Evolutionary conservation across 2,888 invertebrate genomes (phyloP).

Genomic region (Caenorhabditis becei): DNA sequence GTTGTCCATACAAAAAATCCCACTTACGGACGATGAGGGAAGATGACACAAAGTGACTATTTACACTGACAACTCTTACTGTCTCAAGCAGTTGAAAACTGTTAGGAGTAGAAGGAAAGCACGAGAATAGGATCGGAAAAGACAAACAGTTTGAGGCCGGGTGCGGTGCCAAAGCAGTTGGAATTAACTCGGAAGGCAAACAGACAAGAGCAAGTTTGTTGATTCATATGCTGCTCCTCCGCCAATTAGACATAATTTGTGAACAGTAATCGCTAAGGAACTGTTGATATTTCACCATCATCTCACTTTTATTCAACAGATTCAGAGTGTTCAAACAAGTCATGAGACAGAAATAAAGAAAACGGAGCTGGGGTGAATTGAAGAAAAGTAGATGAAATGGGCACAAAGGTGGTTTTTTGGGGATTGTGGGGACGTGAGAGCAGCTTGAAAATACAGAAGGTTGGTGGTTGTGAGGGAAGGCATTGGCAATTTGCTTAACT

Average conservation of each 20-base stretch:
- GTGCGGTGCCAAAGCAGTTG: slow-evolving; percentile 32
- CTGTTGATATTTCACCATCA: neutral
- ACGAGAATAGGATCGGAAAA: slow-evolving; percentile 23
- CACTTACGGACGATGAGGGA: slow-evolving; percentile 4
- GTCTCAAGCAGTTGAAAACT: slow-evolving; percentile 34
- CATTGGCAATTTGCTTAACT: slow-evolving; percentile 37
- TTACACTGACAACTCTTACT: slow-evolving; percentile 39
- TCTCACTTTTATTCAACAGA: slow-evolving; percentile 44
- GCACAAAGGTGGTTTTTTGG: neutral
- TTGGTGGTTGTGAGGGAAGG: slow-evolving; percentile 8
- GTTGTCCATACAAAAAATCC: slow-evolving; percentile 46
- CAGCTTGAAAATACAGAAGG: slow-evolving; percentile 17
- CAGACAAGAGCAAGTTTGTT: slow-evolving; percentile 31
- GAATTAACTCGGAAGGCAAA: slow-evolving; percentile 55
- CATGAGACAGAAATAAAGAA: slow-evolving; percentile 30
- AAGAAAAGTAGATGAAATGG: neutral
- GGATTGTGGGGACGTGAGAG: slow-evolving; percentile 2
- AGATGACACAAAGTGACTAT: slow-evolving; percentile 45
- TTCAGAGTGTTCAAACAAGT: slow-evolving; percentile 19
- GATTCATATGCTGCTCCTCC: slow-evolving; percentile 36
- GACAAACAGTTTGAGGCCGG: slow-evolving; percentile 44
- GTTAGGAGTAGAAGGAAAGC: slow-evolving; percentile 22
- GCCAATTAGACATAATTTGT: slow-evolving; percentile 11
- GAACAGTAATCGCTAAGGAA: neutral
- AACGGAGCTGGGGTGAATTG: neutral